Conservation (phyloP, 2,888 invertebrate species). For the Actias luna region DNA sequence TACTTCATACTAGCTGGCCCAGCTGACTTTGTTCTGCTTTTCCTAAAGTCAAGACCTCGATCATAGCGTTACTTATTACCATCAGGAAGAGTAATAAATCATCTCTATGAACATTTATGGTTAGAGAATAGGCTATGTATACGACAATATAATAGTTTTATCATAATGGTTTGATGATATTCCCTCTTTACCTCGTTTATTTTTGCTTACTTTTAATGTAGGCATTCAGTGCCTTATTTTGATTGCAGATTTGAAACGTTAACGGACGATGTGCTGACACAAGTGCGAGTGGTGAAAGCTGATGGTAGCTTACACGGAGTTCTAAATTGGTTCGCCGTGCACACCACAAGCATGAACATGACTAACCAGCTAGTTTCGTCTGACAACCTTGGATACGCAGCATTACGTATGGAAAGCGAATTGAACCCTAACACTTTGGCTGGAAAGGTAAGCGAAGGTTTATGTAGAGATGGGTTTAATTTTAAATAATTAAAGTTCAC, state of each 20-base stretch:
- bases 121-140: too few relatives aligned
- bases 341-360: constrained; percentile 93
- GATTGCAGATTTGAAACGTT: constrained; percentile 83
- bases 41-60: too few relatives aligned
- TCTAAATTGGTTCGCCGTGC: constrained; percentile 92
- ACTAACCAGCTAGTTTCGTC: constrained; percentile 89
- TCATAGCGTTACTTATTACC: too few relatives aligned
- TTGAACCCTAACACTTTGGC: constrained; percentile 81
- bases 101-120: too few relatives aligned
- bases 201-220: background rate
- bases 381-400: constrained; percentile 92
- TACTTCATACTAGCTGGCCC: too few relatives aligned
- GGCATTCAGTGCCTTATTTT: background rate
- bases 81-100: too few relatives aligned
- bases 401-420: constrained; percentile 85
- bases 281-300: constrained; percentile 84
- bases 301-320: constrained; percentile 84
- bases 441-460: constrained; percentile 53
- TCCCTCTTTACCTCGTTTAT: too few relatives aligned
- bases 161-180: background rate
- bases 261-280: constrained; percentile 87
- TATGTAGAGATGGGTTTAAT: constrained; percentile 5
- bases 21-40: too few relatives aligned
- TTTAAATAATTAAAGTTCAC: background rate
- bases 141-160: background rate